A percentile compares a stretch with the other conserved stretches of the same genome.
Conservation (phyloP, 1,140 invertebrate species). For the Polypedilum vanderplanki region DNA sequence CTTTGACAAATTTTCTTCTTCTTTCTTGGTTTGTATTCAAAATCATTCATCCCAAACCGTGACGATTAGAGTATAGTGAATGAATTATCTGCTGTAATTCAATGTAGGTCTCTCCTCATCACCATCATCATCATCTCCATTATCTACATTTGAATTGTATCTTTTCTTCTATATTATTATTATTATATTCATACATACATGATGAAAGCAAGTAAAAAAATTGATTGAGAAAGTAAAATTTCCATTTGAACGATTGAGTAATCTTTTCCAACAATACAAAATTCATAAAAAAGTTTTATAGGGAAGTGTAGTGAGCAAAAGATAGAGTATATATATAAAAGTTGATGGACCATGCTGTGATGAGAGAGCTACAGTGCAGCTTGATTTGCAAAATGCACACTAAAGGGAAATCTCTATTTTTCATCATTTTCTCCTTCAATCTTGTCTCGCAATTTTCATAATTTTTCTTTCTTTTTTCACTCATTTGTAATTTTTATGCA, state of each 20-base stretch:
- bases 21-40: neutral
- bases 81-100: neutral
- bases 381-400: neutral
- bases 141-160: neutral
- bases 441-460: neutral
- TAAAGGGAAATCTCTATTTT: constrained; percentile 9
- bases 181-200: neutral
- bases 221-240: constrained; percentile 14
- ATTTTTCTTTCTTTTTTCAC: neutral
- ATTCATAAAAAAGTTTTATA: neutral
- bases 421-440: neutral
- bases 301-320: neutral
- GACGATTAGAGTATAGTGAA: neutral
- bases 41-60: neutral
- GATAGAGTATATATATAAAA: neutral
- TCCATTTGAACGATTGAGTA: constrained; percentile 17
- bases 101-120: neutral
- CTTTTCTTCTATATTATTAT: no score
- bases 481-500: neutral
- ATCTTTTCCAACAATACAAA: constrained; percentile 6
- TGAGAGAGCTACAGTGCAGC: neutral
- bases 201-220: neutral
- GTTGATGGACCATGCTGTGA: neutral
- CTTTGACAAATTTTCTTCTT: no score
- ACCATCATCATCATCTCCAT: neutral